Evolutionary conservation across 1,140 invertebrate genomes (phyloP).

Genomic region (Drosophila parvula): DNA sequence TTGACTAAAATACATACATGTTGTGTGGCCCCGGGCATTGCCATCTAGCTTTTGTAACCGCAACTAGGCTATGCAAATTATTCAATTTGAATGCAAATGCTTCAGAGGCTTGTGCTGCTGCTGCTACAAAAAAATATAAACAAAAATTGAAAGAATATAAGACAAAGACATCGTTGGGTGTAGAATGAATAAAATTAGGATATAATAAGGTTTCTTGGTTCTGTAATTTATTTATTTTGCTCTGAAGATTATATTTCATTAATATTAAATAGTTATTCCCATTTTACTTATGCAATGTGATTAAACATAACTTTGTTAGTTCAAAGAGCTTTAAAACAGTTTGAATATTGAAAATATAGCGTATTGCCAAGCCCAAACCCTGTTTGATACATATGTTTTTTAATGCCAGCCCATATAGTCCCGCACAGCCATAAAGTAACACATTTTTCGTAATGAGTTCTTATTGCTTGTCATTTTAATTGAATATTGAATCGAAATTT

Average conservation of each 20-base stretch:
- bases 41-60: slow-evolving; percentile 35
- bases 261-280: too few relatives aligned
- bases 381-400: background rate
- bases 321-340: background rate
- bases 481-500: slow-evolving; percentile 57
- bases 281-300: too few relatives aligned
- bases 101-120: background rate
- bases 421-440: slow-evolving; percentile 4
- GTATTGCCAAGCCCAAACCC: background rate
- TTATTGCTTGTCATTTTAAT: slow-evolving; percentile 62
- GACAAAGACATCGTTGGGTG: background rate
- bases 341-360: too few relatives aligned
- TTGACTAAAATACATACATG: slow-evolving; percentile 20
- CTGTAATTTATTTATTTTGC: too few relatives aligned
- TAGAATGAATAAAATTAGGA: background rate
- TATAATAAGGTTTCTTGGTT: too few relatives aligned
- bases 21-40: slow-evolving; percentile 1
- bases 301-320: background rate
- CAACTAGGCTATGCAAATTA: slow-evolving; percentile 49
- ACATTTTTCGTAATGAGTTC: slow-evolving; percentile 43
- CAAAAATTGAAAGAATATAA: background rate
- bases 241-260: too few relatives aligned
- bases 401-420: background rate
- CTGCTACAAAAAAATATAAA: background rate
- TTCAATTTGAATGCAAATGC: slow-evolving; percentile 47